Evolutionary conservation across 2,888 invertebrate species (phyloP).

Genomic region (Pachydiplax longipennis): DNA sequence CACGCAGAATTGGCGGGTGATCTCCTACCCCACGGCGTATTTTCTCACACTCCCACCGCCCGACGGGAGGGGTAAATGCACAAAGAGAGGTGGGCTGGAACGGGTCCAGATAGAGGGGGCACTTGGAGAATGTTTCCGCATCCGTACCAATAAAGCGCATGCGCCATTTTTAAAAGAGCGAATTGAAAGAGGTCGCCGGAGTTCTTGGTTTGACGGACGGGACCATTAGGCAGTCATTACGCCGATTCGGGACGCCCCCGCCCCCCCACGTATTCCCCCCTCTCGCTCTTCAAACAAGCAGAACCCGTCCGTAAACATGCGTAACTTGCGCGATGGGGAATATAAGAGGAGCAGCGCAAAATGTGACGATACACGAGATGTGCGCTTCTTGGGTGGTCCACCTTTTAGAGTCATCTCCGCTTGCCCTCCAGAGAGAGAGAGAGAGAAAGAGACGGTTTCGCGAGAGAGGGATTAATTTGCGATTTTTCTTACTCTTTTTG

Average conservation of each 20-base stretch:
- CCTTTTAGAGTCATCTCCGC: neutral
- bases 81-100: neutral
- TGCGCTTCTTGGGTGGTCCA: constrained; percentile 27
- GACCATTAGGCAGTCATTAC: constrained; percentile 11
- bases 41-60: neutral
- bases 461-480: neutral
- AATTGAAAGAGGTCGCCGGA: neutral
- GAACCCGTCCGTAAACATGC: constrained; percentile 27
- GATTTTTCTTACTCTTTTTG: neutral
- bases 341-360: neutral
- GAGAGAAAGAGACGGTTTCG: neutral
- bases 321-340: neutral
- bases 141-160: neutral
- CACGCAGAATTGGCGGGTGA: neutral
- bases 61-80: neutral
- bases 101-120: neutral
- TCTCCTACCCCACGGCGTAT: neutral
- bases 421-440: neutral
- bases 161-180: neutral
- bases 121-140: neutral
- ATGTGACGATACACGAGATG: constrained; percentile 25
- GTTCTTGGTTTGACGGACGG: constrained; percentile 12
- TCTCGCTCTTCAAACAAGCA: constrained; percentile 11
- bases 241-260: constrained; percentile 2
- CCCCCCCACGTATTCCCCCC: neutral